These are phyloP conservation scores for Dendrolimus houi DNA, from an alignment of 2,888 invertebrate genomes.

Conservation along the genomic window DNA sequence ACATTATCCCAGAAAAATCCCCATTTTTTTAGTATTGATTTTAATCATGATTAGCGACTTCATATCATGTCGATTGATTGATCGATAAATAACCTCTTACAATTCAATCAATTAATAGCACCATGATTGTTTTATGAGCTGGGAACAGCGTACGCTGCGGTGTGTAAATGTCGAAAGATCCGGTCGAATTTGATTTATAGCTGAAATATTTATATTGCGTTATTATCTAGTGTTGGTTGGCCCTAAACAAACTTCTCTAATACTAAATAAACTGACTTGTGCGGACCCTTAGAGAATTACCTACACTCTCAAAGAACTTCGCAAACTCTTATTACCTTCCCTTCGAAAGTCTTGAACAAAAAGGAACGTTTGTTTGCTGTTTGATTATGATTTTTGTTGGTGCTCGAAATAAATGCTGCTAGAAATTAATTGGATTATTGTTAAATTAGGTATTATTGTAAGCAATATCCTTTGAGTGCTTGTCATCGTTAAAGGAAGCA, in stretches of 20 bases:
- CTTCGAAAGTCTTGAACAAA: conserved; percentile 34
- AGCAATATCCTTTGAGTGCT: background rate
- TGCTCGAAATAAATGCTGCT: conserved; percentile 3
- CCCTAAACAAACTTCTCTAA: conserved; percentile 59
- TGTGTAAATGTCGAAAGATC: background rate
- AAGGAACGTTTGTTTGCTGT: conserved; percentile 26
- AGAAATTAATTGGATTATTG: conserved; percentile 2
- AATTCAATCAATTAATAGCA: too few relatives aligned
- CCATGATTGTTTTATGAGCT: too few relatives aligned
- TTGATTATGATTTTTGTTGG: conserved; percentile 19
- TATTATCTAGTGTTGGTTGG: conserved; percentile 52
- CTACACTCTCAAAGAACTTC: conserved; percentile 54
- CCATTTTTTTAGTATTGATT: too few relatives aligned
- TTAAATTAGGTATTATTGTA: background rate
- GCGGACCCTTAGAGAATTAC: conserved; percentile 51
- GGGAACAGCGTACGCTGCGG: too few relatives aligned
- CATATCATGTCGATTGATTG: too few relatives aligned
- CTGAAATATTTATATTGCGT: conserved; percentile 54
- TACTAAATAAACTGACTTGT: conserved; percentile 56
- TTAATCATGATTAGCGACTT: too few relatives aligned
- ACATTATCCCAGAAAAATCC: too few relatives aligned
- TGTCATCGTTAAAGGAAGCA: background rate
- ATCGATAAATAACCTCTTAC: too few relatives aligned
- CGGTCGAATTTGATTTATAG: conserved; percentile 35
- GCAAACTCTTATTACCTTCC: conserved; percentile 48